phyloP scores from a whole-genome alignment of 2,888 invertebrate genomes.

The Eugnorisma glareosa region DNA sequence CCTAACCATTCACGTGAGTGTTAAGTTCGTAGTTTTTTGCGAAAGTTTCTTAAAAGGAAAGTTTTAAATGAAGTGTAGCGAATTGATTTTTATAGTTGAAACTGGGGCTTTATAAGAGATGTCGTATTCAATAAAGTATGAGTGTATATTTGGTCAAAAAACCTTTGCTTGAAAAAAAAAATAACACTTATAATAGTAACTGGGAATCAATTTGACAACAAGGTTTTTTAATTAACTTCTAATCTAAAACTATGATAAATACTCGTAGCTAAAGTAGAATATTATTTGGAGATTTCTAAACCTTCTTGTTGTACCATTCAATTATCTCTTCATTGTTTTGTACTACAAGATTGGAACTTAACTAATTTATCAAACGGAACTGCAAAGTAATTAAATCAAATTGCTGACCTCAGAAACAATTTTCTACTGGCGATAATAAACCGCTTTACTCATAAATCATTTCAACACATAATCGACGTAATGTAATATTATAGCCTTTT shows the following conservation, averaged over 20 bases:
- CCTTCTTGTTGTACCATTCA: neutral
- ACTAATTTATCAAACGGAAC: conserved; percentile 6
- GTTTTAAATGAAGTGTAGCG: conserved; percentile 28
- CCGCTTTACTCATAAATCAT: conserved; percentile 59
- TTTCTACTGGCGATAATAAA: conserved; percentile 19
- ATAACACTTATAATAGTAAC: too few species aligned
- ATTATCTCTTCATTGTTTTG: neutral
- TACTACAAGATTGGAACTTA: neutral
- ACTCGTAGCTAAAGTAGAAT: neutral
- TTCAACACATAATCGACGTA: conserved; percentile 61
- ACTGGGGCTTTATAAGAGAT: neutral
- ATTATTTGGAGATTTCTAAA: neutral
- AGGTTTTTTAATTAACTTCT: neutral
- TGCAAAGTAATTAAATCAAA: neutral
- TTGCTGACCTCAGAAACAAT: conserved; percentile 1
- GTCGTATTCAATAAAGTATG: neutral
- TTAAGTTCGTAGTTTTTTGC: conserved; percentile 50
- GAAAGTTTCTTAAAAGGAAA: conserved; percentile 48
- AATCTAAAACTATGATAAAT: neutral
- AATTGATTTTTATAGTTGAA: neutral
- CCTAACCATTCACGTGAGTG: conserved; percentile 32
- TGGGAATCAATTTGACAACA: neutral
- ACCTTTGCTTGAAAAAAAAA: neutral
- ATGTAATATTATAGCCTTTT: conserved; percentile 31
- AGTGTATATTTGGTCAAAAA: neutral